Percentiles rank a stretch among this genome's conserved stretches.
phyloP scores from a whole-genome alignment of 1,140 invertebrate species.

The Drosophila funebris region DNA sequence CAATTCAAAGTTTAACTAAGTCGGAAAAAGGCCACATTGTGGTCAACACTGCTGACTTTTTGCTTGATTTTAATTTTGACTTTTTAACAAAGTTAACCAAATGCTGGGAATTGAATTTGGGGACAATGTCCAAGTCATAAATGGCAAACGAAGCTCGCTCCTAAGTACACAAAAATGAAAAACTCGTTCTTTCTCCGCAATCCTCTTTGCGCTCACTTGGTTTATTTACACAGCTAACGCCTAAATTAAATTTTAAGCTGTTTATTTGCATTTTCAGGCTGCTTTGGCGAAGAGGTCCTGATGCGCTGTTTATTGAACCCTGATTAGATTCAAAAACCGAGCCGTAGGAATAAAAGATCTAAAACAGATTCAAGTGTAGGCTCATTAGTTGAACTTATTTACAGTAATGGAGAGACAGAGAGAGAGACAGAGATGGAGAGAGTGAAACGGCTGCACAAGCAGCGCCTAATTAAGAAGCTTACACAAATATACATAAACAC shows the following conservation, averaged over 20 bases:
- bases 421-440: background rate
- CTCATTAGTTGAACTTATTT: conserved; percentile 63
- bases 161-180: conserved; percentile 78
- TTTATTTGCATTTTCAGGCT: conserved; percentile 75
- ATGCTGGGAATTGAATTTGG: conserved; percentile 74
- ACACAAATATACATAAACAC: conserved; percentile 35
- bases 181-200: background rate
- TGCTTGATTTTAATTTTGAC: conserved; percentile 75
- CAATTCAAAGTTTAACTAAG: conserved; percentile 59
- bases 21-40: conserved; percentile 43
- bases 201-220: background rate
- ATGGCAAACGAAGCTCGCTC: conserved; percentile 58
- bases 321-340: conserved; percentile 61
- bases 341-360: conserved; percentile 49
- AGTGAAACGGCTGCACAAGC: conserved; percentile 46
- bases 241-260: conserved; percentile 81
- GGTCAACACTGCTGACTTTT: conserved; percentile 54
- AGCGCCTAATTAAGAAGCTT: conserved; percentile 68
- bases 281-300: conserved; percentile 6
- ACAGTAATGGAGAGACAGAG: background rate
- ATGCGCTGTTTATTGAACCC: conserved; percentile 71
- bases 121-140: conserved; percentile 61
- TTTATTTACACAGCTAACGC: conserved; percentile 73
- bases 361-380: conserved; percentile 50
- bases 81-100: conserved; percentile 80